Percentiles rank a stretch among this genome's conserved stretches.
Evolutionary conservation across 2,113 vertebrate species (phyloP).

Genomic region (Thamnophis sirtalis): DNA sequence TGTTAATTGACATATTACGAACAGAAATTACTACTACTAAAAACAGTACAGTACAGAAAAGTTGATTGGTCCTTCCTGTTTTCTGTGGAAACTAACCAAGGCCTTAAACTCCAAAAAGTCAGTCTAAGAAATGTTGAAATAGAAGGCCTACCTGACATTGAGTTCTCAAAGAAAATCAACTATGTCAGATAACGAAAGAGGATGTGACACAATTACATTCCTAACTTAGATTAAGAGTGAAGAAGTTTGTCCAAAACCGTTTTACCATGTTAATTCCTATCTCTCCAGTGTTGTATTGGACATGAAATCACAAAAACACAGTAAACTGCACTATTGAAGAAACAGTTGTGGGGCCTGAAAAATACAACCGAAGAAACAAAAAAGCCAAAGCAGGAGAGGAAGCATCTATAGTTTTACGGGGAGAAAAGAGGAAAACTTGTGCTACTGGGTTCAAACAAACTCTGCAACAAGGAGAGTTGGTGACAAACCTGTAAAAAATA

Average conservation of each 20-base stretch:
- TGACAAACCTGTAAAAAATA: neutral
- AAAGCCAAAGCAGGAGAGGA: neutral
- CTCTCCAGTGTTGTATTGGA: neutral
- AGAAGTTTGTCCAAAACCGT: neutral
- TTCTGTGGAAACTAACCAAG: neutral
- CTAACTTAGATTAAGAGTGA: neutral
- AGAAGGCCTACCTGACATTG: neutral
- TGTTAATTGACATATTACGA: neutral
- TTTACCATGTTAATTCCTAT: neutral
- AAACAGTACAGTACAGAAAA: neutral
- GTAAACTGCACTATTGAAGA: neutral
- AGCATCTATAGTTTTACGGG: neutral
- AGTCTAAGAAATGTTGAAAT: neutral
- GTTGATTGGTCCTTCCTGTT: neutral
- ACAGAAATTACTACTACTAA: neutral
- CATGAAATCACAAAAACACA: neutral
- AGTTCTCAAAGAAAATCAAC: neutral
- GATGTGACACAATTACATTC: neutral
- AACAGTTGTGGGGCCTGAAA: neutral
- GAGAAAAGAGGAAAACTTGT: neutral
- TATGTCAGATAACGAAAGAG: neutral
- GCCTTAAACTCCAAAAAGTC: neutral
- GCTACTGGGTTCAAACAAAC: neutral
- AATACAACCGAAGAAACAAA: neutral
- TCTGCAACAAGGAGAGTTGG: neutral